Evolutionary conservation across 2,113 vertebrate species (phyloP).

Genomic region (Casuarius casuarius): DNA sequence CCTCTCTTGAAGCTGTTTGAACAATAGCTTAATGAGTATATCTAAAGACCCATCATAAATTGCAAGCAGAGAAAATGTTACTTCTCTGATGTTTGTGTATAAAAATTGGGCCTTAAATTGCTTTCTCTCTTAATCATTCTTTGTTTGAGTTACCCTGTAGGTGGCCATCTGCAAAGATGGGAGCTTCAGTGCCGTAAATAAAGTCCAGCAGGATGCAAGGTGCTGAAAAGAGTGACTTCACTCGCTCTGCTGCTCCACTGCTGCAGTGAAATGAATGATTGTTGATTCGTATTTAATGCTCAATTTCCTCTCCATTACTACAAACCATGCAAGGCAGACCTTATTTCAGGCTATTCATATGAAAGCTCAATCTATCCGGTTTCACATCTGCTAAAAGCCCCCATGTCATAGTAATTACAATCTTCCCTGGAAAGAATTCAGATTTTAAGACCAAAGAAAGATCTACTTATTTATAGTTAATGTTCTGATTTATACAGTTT

Average conservation of each 20-base stretch:
- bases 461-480: not conserved
- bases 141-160: conserved; percentile 60
- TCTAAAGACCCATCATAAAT: conserved; percentile 68
- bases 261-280: conserved; percentile 74
- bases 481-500: not conserved
- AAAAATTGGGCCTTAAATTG: conserved; percentile 45
- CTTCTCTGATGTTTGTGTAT: conserved; percentile 75
- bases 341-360: conserved; percentile 63
- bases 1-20: conserved; percentile 48
- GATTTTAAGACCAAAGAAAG: conserved; percentile 50
- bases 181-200: conserved; percentile 51
- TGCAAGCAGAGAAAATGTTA: conserved; percentile 60
- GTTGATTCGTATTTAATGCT: conserved; percentile 83
- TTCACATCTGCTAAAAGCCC: conserved; percentile 75
- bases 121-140: conserved; percentile 62
- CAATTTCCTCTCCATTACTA: conserved; percentile 80
- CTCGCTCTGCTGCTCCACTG: conserved; percentile 31
- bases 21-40: conserved; percentile 65
- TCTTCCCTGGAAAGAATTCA: conserved; percentile 55
- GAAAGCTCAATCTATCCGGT: conserved; percentile 69
- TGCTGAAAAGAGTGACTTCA: conserved; percentile 76
- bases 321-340: conserved; percentile 66
- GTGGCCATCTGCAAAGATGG: conserved; percentile 37
- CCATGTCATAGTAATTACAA: conserved; percentile 68
- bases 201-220: conserved; percentile 66